Evolutionary conservation across 2,797 vertebrate genomes (phyloP).

Genomic region (Darevskia nairensis): DNA sequence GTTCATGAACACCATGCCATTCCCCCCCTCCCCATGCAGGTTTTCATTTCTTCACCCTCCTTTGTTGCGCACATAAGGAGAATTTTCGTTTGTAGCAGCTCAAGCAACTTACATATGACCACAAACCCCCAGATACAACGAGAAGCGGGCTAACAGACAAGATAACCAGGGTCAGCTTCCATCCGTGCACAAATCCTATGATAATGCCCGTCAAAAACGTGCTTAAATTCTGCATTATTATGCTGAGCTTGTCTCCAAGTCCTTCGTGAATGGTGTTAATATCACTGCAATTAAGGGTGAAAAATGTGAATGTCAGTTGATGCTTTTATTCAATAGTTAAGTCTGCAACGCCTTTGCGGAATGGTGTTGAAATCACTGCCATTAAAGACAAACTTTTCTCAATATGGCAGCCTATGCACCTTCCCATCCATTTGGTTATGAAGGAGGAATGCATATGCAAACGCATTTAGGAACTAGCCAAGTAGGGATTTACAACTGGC

Average conservation of each 20-base stretch:
- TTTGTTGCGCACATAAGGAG: not conserved
- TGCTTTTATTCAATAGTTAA: not conserved
- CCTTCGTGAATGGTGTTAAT: constrained; percentile 85
- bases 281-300: constrained; percentile 76
- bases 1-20: not conserved
- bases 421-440: not conserved
- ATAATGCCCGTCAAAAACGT: constrained; percentile 80
- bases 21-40: not conserved
- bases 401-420: not conserved
- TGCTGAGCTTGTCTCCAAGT: constrained; percentile 84
- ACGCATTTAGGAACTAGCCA: not conserved
- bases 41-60: not conserved
- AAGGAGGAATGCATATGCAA: not conserved
- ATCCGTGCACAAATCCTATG: constrained; percentile 81
- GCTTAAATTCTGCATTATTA: constrained; percentile 80
- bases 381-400: not conserved
- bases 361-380: too few species aligned
- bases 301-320: constrained; percentile 19
- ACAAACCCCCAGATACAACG: constrained; percentile 77
- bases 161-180: constrained; percentile 85
- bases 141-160: constrained; percentile 82
- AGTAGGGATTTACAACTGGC: not conserved
- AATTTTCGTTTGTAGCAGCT: accelerated
- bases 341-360: too few species aligned
- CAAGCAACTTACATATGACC: constrained; percentile 77